Base-by-base conservation (phyloP, 2,888 invertebrate species). In the Chironomus riparius region DNA sequence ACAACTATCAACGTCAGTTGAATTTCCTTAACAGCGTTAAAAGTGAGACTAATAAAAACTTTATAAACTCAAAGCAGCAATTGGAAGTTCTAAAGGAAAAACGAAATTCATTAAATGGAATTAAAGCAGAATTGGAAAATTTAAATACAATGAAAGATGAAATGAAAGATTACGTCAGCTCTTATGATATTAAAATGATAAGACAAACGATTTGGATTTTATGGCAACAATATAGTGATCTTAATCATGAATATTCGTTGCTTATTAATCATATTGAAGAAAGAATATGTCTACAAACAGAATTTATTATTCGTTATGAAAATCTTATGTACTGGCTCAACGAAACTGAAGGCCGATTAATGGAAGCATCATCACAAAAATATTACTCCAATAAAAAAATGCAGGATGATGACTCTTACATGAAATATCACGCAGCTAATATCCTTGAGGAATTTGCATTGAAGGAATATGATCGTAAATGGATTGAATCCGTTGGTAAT, bases 91-190 rank as follows among this genome's bases (percentile, higher is more conserved):
- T 81, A 22, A 76, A 69, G 50, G 50, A 76, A 21, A 76, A 76
- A 38, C 76, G 69, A 56, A 69, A 69, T n/a, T 24, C 69, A 10
- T 85, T 91, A 74, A 84, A 85, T 6, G 86, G 86, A 77, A 85
- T 88, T 70, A 87, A 87, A 65, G 86, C 86, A 47, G 89, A 90
- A 76, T 85, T 94, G 24, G 92, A 94, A 81, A 86, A 88, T 47
- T 85, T 94, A 0, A 90, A 89, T 65, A 88, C 91, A 0, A 89
- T 89, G 47, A 91, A 93, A 79, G 93, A 94, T 82, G 91, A 94
- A 82, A 85, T 95, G 3, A 92, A 93, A 80, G 93, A 94, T 81
- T 92, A 92, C 79, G 86, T 95, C 4, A 93, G 92, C 82, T 93
- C 94, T 0, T 88, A 90, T 69, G 95, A 95, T 80, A 91, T 93